phyloP scores from a whole-genome alignment of 2,797 vertebrate genomes.

The Falco novaeseelandiae region DNA sequence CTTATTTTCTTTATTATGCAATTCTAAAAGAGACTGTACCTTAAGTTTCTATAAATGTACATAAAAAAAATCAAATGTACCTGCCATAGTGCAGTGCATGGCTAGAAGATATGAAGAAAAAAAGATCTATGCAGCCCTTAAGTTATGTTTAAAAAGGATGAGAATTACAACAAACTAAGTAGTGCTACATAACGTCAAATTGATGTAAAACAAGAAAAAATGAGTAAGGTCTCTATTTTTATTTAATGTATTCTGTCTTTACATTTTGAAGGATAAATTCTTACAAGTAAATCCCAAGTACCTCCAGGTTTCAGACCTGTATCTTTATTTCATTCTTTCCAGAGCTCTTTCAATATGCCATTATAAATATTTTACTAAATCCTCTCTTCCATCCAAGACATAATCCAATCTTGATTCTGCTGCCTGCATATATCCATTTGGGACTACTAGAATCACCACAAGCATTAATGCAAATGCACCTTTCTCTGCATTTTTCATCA shows the following conservation, averaged over 20 bases:
- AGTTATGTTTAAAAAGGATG: not conserved
- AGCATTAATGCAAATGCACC: not conserved
- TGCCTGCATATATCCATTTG: not conserved
- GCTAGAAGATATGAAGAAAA: not conserved
- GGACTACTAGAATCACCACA: not conserved
- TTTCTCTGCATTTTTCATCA: not conserved
- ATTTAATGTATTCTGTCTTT: not conserved
- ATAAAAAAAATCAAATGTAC: not conserved
- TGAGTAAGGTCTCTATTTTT: not conserved
- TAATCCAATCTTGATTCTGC: not conserved
- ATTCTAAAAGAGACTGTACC: not conserved
- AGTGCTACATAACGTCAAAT: not conserved
- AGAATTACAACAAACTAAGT: not conserved
- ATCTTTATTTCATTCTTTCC: not conserved
- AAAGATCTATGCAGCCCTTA: not conserved
- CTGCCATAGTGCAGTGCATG: not conserved
- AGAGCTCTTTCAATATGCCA: not conserved
- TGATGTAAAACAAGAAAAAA: not conserved
- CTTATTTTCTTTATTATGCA: not conserved
- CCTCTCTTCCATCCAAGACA: not conserved
- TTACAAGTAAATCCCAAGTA: not conserved
- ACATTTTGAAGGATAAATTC: not conserved
- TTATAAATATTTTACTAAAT: not conserved
- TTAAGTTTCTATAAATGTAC: not conserved
- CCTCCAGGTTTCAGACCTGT: not conserved